phyloP scores from a whole-genome alignment of 1,140 invertebrate species.

The Zeugodacus cucurbitae region DNA sequence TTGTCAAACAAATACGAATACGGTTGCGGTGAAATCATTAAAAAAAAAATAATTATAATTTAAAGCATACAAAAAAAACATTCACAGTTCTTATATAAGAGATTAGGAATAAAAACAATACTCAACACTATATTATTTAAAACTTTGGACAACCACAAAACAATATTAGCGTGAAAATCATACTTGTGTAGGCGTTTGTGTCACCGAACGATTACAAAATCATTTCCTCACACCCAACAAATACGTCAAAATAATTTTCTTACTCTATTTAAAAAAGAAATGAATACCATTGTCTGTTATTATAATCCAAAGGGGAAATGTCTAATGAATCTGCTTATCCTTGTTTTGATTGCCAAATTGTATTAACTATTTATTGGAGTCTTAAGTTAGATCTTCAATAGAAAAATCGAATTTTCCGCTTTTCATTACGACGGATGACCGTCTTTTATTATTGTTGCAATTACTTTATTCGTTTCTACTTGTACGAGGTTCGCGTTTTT shows the following conservation, averaged over 20 bases:
- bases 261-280: background rate
- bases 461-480: slow-evolving; percentile 12
- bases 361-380: background rate
- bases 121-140: background rate
- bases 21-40: background rate
- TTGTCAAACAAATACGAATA: background rate
- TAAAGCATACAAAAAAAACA: background rate
- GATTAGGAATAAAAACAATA: background rate
- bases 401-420: slow-evolving; percentile 31
- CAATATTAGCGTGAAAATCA: background rate
- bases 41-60: background rate
- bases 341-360: background rate
- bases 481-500: slow-evolving; percentile 18
- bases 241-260: background rate
- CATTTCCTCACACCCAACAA: background rate
- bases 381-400: background rate
- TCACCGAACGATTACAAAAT: slow-evolving; percentile 23
- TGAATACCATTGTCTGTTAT: slow-evolving; percentile 11
- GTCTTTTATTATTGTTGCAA: slow-evolving; percentile 35
- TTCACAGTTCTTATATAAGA: slow-evolving; percentile 14
- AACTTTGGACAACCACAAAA: background rate
- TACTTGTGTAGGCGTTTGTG: slow-evolving; percentile 13
- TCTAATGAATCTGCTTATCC: background rate
- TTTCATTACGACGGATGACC: slow-evolving; percentile 6
- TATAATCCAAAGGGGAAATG: background rate